A percentile compares a stretch with the other conserved stretches of the same genome.
phyloP scores from a whole-genome alignment of 2,797 vertebrate genomes.

The Stomatorhinus walkeri region DNA sequence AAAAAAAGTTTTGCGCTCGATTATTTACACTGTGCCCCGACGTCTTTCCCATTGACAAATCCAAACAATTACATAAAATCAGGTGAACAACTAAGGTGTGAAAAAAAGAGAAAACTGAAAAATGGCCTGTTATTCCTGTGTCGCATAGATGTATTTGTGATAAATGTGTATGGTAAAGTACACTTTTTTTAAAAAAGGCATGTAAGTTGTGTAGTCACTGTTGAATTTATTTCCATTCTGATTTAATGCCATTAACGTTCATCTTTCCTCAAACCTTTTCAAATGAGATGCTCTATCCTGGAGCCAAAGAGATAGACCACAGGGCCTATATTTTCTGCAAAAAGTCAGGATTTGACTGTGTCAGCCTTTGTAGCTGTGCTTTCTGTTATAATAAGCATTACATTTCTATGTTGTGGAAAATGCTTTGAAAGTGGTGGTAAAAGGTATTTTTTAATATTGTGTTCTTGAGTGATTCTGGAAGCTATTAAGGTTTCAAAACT shows the following conservation, averaged over 20 bases:
- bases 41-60: background rate
- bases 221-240: background rate
- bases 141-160: background rate
- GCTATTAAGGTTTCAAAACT: background rate
- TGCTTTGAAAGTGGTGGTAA: background rate
- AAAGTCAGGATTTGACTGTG: background rate
- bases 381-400: background rate
- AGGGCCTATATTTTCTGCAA: background rate
- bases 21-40: background rate
- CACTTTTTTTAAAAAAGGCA: background rate
- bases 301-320: background rate
- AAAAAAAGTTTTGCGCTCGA: too few relatives aligned
- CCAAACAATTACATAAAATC: background rate
- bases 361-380: background rate
- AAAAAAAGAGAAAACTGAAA: background rate
- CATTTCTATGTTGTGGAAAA: background rate
- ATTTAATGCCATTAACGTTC: background rate
- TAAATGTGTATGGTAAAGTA: background rate
- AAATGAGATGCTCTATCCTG: background rate
- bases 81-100: background rate
- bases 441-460: background rate
- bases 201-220: background rate
- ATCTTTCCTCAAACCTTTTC: background rate
- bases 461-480: background rate
- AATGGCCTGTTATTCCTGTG: background rate